These are phyloP conservation scores for Gnatocerus cornutus DNA, from an alignment of 2,888 invertebrate genomes.

Conservation along the genomic window DNA sequence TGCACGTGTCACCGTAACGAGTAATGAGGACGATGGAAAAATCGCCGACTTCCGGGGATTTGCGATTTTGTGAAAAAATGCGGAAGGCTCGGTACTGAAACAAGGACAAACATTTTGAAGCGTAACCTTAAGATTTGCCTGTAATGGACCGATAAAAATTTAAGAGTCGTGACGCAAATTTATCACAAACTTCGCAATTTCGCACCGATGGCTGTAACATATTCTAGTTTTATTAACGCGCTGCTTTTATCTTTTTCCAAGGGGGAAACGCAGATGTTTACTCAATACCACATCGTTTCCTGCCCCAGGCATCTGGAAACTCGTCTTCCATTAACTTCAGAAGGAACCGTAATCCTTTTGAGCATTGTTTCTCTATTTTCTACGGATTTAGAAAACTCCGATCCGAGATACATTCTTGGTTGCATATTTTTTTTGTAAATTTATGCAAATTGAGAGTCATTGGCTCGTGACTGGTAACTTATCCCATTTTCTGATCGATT, in stretches of 20 bases:
- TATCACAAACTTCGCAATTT: too few relatives aligned
- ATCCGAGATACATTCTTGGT: not conserved
- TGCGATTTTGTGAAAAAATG: not conserved
- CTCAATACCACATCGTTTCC: constrained; percentile 26
- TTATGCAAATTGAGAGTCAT: not conserved
- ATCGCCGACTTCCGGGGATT: not conserved
- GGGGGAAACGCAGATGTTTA: constrained; percentile 33
- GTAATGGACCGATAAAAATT: too few relatives aligned
- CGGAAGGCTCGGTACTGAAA: too few relatives aligned
- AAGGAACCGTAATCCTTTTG: constrained; percentile 22
- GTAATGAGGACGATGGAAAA: constrained; percentile 2
- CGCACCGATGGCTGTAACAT: too few relatives aligned
- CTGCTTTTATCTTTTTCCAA: not conserved
- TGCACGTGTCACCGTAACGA: constrained; percentile 2
- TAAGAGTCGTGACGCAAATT: too few relatives aligned
- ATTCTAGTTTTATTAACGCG: not conserved
- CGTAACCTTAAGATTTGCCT: too few relatives aligned
- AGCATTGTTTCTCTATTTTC: constrained; percentile 10
- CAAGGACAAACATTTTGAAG: too few relatives aligned
- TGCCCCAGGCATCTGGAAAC: constrained; percentile 30
- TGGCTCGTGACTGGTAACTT: not conserved
- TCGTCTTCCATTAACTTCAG: constrained; percentile 29
- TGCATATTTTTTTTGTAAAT: too few relatives aligned
- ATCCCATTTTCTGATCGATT: constrained; percentile 23
- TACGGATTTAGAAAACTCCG: not conserved